Percentiles rank a stretch among this genome's conserved stretches.
Evolutionary conservation across 2,888 invertebrate genomes (phyloP).

Genomic region (Dugesia japonica): DNA sequence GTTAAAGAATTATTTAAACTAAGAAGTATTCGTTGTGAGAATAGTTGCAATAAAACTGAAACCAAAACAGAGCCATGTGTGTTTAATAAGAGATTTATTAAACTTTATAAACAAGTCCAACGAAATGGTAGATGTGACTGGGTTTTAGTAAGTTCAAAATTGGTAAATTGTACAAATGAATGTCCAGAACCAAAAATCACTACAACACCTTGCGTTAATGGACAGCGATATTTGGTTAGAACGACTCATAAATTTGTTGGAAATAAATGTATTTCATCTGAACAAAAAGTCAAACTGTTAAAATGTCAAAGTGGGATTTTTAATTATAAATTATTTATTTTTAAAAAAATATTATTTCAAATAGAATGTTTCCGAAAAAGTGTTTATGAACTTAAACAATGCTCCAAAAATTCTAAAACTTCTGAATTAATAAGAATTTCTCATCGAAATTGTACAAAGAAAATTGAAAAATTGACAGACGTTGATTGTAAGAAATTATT

Average conservation of each 20-base stretch:
- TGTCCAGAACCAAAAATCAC: neutral
- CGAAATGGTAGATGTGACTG: neutral
- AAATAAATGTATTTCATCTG: neutral
- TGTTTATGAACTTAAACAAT: neutral
- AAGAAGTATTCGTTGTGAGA: neutral
- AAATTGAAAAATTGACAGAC: neutral
- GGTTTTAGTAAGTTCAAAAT: neutral
- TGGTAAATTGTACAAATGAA: neutral
- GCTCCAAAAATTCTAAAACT: neutral
- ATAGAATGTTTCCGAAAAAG: neutral
- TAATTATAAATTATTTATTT: too few relatives aligned
- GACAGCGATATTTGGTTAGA: neutral
- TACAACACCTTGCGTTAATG: neutral
- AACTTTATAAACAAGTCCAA: neutral
- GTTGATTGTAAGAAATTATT: neutral
- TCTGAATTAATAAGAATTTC: neutral
- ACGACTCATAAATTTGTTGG: neutral
- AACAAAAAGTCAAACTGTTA: neutral
- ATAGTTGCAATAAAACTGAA: neutral
- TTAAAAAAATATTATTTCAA: too few relatives aligned
- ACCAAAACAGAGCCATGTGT: neutral
- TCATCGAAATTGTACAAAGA: neutral
- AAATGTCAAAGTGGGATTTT: neutral
- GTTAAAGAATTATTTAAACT: neutral
- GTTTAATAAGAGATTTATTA: neutral